Conservation (phyloP, 2,888 invertebrate genomes). For the Nomada fabriciana region DNA sequence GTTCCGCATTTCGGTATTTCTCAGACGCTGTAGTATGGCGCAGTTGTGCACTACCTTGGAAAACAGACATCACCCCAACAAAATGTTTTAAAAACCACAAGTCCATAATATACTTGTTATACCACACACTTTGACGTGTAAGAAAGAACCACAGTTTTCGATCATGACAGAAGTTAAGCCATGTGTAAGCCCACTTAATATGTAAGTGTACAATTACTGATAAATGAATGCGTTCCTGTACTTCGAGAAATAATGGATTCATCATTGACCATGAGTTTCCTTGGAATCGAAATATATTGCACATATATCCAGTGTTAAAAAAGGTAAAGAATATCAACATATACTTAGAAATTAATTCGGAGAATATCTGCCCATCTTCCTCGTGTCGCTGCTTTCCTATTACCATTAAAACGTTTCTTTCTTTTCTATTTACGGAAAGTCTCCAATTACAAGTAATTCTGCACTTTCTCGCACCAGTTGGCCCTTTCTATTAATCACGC, state of each 20-base stretch:
- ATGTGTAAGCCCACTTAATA: slow-evolving; percentile 12
- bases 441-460: neutral
- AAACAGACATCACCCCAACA: slow-evolving; percentile 54
- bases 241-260: slow-evolving; percentile 6
- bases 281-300: slow-evolving; percentile 34
- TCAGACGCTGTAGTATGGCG: slow-evolving; percentile 18
- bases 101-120: slow-evolving; percentile 21
- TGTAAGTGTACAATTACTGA: slow-evolving; percentile 1
- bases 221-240: slow-evolving; percentile 1
- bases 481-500: slow-evolving; percentile 15
- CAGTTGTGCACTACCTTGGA: slow-evolving; percentile 46
- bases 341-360: slow-evolving; percentile 25
- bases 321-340: slow-evolving; percentile 13
- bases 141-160: slow-evolving; percentile 17
- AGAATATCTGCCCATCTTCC: slow-evolving; percentile 19
- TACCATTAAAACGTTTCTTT: slow-evolving; percentile 8
- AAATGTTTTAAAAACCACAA: slow-evolving; percentile 16
- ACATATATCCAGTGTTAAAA: slow-evolving; percentile 4
- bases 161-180: slow-evolving; percentile 20
- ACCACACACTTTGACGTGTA: slow-evolving; percentile 13
- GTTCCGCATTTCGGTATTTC: slow-evolving; percentile 27
- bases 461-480: neutral
- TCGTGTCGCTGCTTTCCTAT: slow-evolving; percentile 22
- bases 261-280: neutral
- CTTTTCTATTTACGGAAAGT: neutral